Evolutionary conservation across 2,888 invertebrate species (phyloP).

Genomic region (Pediacus dermestoides): DNA sequence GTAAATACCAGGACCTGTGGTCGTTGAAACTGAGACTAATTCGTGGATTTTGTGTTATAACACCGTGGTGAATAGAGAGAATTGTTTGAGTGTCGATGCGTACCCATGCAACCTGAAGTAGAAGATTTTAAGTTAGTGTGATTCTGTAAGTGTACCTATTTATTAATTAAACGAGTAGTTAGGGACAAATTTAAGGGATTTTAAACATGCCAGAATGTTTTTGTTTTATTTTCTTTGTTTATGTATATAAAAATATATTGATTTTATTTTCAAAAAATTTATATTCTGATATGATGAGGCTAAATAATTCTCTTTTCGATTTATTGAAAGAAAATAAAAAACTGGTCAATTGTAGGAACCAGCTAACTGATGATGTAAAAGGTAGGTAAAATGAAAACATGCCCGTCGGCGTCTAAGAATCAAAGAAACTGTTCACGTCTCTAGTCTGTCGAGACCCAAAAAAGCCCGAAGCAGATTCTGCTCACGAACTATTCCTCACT

Average conservation of each 20-base stretch:
- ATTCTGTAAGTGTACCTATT: too few relatives aligned
- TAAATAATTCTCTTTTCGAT: too few relatives aligned
- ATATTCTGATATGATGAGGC: too few relatives aligned
- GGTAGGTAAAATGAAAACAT: conserved; percentile 39
- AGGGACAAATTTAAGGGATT: too few relatives aligned
- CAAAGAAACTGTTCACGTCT: conserved; percentile 45
- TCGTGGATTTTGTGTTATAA: conserved; percentile 86
- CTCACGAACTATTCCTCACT: conserved; percentile 49
- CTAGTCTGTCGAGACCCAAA: conserved; percentile 42
- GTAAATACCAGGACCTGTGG: conserved; percentile 88
- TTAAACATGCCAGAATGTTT: too few relatives aligned
- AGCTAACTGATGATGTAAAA: conserved; percentile 30
- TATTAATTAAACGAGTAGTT: too few relatives aligned
- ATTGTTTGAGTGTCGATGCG: conserved; percentile 90
- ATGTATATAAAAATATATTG: too few relatives aligned
- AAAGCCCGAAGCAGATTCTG: conserved; percentile 37
- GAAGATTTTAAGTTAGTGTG: too few relatives aligned
- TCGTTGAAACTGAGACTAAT: conserved; percentile 85
- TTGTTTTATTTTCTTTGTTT: too few relatives aligned
- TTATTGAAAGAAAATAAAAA: conserved; percentile 2
- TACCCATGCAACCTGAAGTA: conserved; percentile 83
- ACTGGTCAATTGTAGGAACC: conserved; percentile 8
- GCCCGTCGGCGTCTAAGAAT: conserved; percentile 41
- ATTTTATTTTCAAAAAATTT: not conserved
- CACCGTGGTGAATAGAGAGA: conserved; percentile 85